These are phyloP conservation scores for Fregetta grallaria DNA, from an alignment of 2,113 vertebrate genomes.

Conservation along the genomic window DNA sequence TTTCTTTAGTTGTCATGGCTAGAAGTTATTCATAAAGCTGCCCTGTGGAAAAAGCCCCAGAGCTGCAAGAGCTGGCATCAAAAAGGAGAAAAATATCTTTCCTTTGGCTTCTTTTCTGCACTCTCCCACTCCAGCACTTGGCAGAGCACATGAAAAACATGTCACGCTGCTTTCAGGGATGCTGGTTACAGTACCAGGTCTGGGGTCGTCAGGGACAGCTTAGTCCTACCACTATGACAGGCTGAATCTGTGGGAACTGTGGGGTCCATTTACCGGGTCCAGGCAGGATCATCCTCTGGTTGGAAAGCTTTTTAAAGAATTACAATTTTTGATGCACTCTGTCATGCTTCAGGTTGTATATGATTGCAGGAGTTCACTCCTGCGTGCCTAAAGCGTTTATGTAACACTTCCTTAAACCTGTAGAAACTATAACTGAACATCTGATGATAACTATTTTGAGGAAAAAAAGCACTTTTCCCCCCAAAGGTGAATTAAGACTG, in stretches of 20 bases:
- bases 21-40: background rate
- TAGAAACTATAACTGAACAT: background rate
- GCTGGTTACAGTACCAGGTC: background rate
- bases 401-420: background rate
- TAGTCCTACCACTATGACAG: background rate
- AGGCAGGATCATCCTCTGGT: background rate
- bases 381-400: background rate
- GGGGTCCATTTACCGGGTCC: background rate
- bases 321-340: background rate
- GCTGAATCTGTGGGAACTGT: background rate
- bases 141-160: background rate
- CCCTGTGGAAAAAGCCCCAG: background rate
- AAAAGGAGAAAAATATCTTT: background rate
- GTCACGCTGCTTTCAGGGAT: fast-evolving
- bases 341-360: background rate
- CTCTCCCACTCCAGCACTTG: background rate
- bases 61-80: background rate
- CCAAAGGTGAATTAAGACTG: background rate
- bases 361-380: background rate
- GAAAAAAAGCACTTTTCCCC: background rate
- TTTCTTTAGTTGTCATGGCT: background rate
- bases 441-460: background rate
- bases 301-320: background rate
- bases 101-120: background rate
- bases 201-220: background rate